Evolutionary conservation across 1,140 invertebrate species (phyloP).

Genomic region (Papilio xuthus): DNA sequence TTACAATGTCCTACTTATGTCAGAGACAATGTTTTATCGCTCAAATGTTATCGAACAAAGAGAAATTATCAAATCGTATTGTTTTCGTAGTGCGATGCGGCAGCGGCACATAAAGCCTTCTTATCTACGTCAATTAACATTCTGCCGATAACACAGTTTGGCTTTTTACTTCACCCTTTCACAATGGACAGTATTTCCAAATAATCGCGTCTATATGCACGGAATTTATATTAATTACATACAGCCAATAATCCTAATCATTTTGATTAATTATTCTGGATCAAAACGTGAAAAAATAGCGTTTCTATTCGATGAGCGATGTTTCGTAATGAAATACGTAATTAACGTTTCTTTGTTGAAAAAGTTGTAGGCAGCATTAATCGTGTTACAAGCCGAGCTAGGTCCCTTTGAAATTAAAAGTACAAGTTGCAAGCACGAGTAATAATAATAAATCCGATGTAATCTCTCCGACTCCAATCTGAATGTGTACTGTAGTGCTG

Average conservation of each 20-base stretch:
- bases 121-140: conserved; percentile 21
- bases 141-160: conserved; percentile 9
- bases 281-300: neutral
- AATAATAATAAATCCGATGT: conserved; percentile 50
- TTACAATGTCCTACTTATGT: neutral
- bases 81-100: neutral
- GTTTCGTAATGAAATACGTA: conserved; percentile 21
- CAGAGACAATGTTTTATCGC: neutral
- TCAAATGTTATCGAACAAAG: conserved; percentile 10
- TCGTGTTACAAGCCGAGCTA: neutral
- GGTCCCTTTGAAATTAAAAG: conserved; percentile 50
- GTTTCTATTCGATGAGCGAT: conserved; percentile 1
- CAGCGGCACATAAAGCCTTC: neutral
- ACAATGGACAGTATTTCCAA: conserved; percentile 3
- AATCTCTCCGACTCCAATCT: conserved; percentile 54
- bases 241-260: conserved; percentile 5
- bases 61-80: conserved; percentile 6
- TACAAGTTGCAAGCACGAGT: conserved; percentile 39
- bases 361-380: neutral
- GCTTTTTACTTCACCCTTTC: neutral
- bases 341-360: conserved; percentile 21
- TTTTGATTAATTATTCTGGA: neutral
- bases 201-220: neutral
- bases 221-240: neutral
- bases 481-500: conserved; percentile 54